phyloP scores from a whole-genome alignment of 2,888 invertebrate species.

The Mystacides longicornis region DNA sequence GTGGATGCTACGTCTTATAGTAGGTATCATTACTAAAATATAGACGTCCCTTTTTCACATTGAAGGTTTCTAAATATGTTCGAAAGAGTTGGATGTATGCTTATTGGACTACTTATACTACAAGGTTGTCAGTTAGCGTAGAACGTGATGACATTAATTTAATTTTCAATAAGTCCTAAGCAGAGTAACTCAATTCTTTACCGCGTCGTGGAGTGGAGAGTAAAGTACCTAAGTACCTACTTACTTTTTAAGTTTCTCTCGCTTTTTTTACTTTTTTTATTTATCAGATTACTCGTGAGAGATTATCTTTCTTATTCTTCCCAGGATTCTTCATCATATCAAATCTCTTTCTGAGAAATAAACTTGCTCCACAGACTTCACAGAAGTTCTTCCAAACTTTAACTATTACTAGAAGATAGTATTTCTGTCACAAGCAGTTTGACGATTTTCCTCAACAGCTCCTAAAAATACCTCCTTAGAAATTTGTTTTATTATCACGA shows the following conservation, averaged over 20 bases:
- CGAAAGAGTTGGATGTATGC: background rate
- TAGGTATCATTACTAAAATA: too few relatives aligned
- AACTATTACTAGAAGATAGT: too few relatives aligned
- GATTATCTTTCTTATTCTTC: background rate
- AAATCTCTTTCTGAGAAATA: too few relatives aligned
- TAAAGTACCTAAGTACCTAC: background rate
- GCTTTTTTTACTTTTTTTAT: background rate
- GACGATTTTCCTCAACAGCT: too few relatives aligned
- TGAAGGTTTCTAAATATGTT: background rate
- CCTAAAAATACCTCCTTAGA: too few relatives aligned
- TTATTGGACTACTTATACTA: background rate
- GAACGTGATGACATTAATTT: conserved; percentile 27
- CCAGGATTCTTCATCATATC: too few relatives aligned
- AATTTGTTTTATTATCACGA: too few relatives aligned
- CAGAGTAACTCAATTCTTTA: conserved; percentile 16
- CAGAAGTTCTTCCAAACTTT: too few relatives aligned
- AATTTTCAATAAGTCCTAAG: conserved; percentile 26
- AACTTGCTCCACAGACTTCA: too few relatives aligned
- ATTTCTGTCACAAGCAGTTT: too few relatives aligned
- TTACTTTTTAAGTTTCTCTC: background rate
- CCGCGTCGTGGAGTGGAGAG: background rate
- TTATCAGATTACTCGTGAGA: background rate
- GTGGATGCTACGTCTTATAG: too few relatives aligned
- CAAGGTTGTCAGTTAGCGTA: background rate
- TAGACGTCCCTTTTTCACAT: background rate